Evolutionary conservation across 2,113 vertebrate species (phyloP).

Genomic region (Fukomys damarensis): DNA sequence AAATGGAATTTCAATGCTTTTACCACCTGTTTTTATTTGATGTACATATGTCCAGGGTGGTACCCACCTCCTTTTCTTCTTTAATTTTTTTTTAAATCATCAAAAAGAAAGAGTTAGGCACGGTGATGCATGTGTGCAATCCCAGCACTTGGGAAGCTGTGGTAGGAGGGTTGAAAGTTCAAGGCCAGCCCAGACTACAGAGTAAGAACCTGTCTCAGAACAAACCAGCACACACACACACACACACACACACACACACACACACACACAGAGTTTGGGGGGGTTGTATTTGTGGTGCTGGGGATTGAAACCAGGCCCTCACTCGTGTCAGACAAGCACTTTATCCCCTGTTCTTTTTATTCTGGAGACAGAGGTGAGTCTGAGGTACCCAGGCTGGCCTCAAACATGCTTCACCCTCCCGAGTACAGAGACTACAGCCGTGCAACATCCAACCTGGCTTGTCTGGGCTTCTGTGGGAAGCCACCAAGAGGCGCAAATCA

Average conservation of each 20-base stretch:
- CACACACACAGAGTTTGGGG: background rate
- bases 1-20: background rate
- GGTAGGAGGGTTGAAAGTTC: background rate
- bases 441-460: background rate
- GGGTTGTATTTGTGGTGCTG: background rate
- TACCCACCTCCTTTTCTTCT: constrained; percentile 13
- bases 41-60: background rate
- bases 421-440: background rate
- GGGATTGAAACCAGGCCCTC: background rate
- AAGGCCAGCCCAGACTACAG: background rate
- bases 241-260: background rate
- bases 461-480: background rate
- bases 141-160: background rate
- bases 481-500: background rate
- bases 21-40: background rate
- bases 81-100: background rate
- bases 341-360: background rate
- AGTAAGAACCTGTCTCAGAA: background rate
- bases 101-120: background rate
- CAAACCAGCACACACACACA: background rate
- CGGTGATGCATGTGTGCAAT: background rate
- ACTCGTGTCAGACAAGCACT: background rate
- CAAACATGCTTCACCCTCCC: background rate
- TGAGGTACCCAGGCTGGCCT: background rate
- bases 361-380: background rate